Percentiles rank a stretch among this genome's conserved stretches.
Conservation (phyloP, 2,797 vertebrate genomes). For the Coilia nasus region DNA sequence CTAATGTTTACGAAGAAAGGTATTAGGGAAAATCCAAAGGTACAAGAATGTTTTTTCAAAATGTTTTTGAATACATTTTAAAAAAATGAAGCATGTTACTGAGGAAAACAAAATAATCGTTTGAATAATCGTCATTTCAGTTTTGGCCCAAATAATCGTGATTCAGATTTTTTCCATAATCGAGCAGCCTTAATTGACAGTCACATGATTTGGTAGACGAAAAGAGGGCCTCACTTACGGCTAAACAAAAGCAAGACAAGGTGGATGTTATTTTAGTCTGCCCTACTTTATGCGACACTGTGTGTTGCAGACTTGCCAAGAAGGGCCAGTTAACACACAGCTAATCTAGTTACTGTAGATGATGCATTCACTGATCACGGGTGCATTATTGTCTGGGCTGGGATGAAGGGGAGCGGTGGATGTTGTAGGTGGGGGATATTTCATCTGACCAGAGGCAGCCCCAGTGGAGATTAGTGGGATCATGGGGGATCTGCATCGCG, state of each 20-base stretch:
- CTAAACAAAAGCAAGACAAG: slow-evolving; percentile 1
- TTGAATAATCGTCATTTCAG: too few relatives aligned
- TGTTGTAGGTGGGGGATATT: slow-evolving; percentile 29
- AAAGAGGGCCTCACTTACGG: background rate
- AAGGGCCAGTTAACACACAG: background rate
- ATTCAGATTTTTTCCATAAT: too few relatives aligned
- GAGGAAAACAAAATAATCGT: too few relatives aligned
- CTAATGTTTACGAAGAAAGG: too few relatives aligned
- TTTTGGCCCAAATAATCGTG: too few relatives aligned
- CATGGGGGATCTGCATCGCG: background rate
- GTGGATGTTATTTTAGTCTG: slow-evolving; percentile 18
- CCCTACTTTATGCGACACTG: background rate
- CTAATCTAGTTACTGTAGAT: background rate
- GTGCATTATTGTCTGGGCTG: too few relatives aligned
- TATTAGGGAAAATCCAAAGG: too few relatives aligned
- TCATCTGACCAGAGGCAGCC: slow-evolving; percentile 48
- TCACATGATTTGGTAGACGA: background rate
- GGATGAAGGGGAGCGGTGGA: background rate
- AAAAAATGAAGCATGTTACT: too few relatives aligned
- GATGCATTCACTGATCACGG: background rate
- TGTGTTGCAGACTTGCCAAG: background rate
- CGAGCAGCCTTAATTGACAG: background rate
- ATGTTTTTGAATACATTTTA: too few relatives aligned
- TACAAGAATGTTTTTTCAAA: too few relatives aligned
- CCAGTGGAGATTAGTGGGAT: slow-evolving; percentile 11